A percentile compares a stretch with the other conserved stretches of the same genome.
These are phyloP conservation scores for Carapus acus DNA, from an alignment of 2,797 vertebrate genomes.

Conservation along the genomic window DNA sequence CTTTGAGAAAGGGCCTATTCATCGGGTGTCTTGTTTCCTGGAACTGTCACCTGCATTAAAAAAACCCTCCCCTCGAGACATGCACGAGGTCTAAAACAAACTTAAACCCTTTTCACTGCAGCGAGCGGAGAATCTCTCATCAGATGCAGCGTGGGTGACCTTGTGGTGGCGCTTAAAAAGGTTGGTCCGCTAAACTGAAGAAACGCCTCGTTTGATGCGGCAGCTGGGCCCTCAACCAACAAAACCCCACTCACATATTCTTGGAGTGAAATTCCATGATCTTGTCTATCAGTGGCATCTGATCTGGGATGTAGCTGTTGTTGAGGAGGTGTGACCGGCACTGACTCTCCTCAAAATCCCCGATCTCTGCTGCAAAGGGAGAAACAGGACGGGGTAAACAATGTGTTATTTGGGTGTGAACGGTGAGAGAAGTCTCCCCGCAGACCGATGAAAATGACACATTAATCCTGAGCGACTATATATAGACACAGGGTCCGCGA, in stretches of 20 bases:
- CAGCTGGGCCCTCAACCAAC: background rate
- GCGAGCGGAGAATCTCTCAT: slow-evolving; percentile 26
- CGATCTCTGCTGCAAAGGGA: slow-evolving; percentile 85
- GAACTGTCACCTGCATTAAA: slow-evolving; percentile 46
- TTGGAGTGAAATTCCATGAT: slow-evolving; percentile 93
- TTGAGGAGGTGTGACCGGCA: slow-evolving; percentile 93
- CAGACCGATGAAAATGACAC: background rate
- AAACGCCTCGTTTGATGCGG: slow-evolving; percentile 4
- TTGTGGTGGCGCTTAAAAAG: slow-evolving; percentile 15
- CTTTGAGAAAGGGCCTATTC: slow-evolving; percentile 41
- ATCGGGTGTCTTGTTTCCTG: slow-evolving; percentile 40
- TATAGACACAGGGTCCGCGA: background rate
- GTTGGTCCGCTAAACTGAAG: slow-evolving; percentile 7
- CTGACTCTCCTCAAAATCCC: slow-evolving; percentile 93
- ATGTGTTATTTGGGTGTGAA: background rate
- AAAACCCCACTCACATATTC: slow-evolving; percentile 82
- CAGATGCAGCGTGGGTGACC: slow-evolving; percentile 16
- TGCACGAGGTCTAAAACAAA: slow-evolving; percentile 36
- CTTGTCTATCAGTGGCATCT: slow-evolving; percentile 92
- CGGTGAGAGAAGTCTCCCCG: background rate
- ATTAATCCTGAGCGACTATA: background rate
- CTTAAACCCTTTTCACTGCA: slow-evolving; percentile 43
- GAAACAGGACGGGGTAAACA: slow-evolving; percentile 3
- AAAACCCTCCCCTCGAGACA: slow-evolving; percentile 32
- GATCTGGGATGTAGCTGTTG: slow-evolving; percentile 95